Percentiles rank a stretch among this genome's conserved stretches.
These are phyloP conservation scores for Clarias gariepinus DNA, from an alignment of 2,113 vertebrate genomes.

Conservation along the genomic window DNA sequence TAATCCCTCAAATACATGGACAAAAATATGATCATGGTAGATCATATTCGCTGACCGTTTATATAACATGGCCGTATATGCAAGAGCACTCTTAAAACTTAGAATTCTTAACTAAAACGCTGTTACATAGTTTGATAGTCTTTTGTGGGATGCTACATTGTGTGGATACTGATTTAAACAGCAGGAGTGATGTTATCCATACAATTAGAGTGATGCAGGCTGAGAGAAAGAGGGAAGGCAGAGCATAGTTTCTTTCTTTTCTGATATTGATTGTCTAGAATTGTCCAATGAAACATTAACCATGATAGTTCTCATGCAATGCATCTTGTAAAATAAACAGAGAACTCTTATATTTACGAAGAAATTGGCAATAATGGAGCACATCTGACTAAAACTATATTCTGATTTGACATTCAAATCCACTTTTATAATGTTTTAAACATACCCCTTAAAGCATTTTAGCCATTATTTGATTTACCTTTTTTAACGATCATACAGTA, in stretches of 20 bases:
- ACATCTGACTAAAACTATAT: neutral
- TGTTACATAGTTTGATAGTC: neutral
- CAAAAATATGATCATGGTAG: slow-evolving; percentile 11
- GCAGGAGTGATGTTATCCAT: slow-evolving; percentile 38
- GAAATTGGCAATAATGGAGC: neutral
- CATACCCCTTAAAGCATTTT: too few relatives aligned
- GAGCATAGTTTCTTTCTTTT: slow-evolving; percentile 57
- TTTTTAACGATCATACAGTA: too few relatives aligned
- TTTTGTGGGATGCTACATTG: neutral
- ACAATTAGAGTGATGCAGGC: slow-evolving; percentile 29
- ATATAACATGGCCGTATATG: neutral
- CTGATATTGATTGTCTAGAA: slow-evolving; percentile 58
- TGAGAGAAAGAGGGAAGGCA: slow-evolving; percentile 37
- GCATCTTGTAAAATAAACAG: neutral
- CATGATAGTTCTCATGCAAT: slow-evolving; percentile 47
- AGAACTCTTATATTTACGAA: neutral
- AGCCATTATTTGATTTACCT: too few relatives aligned
- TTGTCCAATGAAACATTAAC: slow-evolving; percentile 64
- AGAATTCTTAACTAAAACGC: slow-evolving; percentile 4
- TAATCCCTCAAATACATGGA: slow-evolving; percentile 1
- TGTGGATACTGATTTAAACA: slow-evolving; percentile 6
- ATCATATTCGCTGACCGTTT: neutral
- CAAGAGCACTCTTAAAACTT: neutral
- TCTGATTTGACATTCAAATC: neutral
- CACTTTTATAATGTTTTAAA: neutral